Base-by-base conservation (phyloP, 2,888 invertebrate species). In the Volucella bombylans region DNA sequence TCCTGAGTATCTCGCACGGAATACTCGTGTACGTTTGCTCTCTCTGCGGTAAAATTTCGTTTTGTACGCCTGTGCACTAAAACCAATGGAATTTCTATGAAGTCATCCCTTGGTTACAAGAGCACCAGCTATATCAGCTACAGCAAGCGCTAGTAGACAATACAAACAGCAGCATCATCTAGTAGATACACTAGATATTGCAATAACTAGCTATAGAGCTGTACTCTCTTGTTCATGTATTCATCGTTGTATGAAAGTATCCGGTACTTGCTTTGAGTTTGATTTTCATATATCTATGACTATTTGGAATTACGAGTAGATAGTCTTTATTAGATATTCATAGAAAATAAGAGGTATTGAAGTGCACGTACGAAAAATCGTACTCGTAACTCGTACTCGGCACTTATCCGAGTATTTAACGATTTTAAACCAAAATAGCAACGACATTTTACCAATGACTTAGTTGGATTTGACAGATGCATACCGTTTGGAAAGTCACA, bases 81-180 rank as follows among this genome's bases (percentile, higher is more conserved):
- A 73, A 76, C 81, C 76, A 45, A 72, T 85, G 85, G 85, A 85
- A 85, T 85, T 85, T 77, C 85, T 81, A 85, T 85, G 81, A 85
- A 85, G 85, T 85, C 85, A 85, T 85, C 85, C 85, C 81, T 81
- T 57, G 80, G 76, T 81, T 81, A 85, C 81, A 81, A 72, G 72
- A 72, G 78, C 23, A 62, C 14, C 39, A 54, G 39, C 39, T 23
- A 18, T 38, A 49, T 11, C 62, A 64, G 11, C 72, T 49, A 9
- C 18, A 52, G 65, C 38, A 57, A 8, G 31, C 50, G 50, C 39
- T 45, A 64, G 74, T 62, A 73, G 45, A 49, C n/a, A 15, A 57
- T 11, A 31, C 31, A 45, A 43, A 64, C 47, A 55, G 54, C 14
- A 74, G 64, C 79, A 82, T 62, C 72, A 72, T 77, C 49, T 71